These are phyloP conservation scores for Vicugna pacos DNA, from an alignment of 2,113 vertebrate genomes.

Conservation along the genomic window DNA sequence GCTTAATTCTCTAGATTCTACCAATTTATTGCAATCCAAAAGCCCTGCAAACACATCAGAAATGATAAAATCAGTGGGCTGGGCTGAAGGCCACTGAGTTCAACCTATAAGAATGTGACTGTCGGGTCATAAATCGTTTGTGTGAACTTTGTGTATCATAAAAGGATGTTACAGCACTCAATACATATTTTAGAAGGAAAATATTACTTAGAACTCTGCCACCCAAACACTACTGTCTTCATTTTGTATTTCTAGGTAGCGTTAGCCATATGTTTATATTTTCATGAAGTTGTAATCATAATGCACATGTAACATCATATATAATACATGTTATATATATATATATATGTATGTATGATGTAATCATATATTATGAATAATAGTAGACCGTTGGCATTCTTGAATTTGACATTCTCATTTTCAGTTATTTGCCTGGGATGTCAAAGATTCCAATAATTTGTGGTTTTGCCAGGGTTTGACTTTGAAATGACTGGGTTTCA, in stretches of 20 bases:
- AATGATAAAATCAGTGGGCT: background rate
- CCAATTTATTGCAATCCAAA: background rate
- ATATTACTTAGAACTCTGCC: slow-evolving; percentile 13
- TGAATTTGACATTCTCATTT: slow-evolving; percentile 42
- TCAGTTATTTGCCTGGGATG: background rate
- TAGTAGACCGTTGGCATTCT: background rate
- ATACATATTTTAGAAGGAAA: slow-evolving; percentile 43
- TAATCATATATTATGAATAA: background rate
- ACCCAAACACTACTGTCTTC: background rate
- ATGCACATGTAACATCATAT: background rate
- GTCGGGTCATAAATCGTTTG: background rate
- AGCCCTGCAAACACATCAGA: background rate
- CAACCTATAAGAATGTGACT: background rate
- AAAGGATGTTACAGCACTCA: background rate
- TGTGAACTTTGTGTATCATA: background rate
- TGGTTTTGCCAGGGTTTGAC: background rate
- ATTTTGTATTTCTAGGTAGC: background rate
- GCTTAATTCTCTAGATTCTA: background rate
- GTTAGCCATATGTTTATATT: background rate
- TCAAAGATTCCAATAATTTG: background rate
- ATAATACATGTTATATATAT: no score
- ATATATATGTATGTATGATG: background rate
- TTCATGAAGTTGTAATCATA: background rate
- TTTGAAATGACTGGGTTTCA: slow-evolving; percentile 25
- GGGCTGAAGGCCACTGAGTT: background rate